Evolutionary conservation across 2,113 vertebrate species (phyloP), one percentile per base, ranked within the genome.

Genomic region (Dipodomys spectabilis): DNA sequence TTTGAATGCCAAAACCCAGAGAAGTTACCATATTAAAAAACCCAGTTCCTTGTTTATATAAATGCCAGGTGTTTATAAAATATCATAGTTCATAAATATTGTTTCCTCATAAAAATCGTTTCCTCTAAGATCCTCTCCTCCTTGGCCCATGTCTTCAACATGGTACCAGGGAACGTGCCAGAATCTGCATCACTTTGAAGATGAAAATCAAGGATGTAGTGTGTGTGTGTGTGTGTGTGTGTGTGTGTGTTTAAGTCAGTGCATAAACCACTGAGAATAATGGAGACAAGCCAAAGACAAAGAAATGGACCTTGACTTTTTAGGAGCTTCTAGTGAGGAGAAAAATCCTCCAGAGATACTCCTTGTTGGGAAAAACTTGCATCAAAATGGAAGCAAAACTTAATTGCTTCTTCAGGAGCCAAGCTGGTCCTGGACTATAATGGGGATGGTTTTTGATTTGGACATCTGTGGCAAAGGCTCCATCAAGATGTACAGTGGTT

Each of bases 21-120:
- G 96, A 28, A 12, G 5, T 67, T 92, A 79, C 92, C 89, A 97
- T 96, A 94, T 98, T 98, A 97, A 96, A 98, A 97, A 85, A 81
- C 85, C 71, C 86, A 83, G 16, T 97, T 94, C 81, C 95, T 93
- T 95, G 96, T 97, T 97, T 97, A 96, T 96, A 92, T 94, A 97
- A 97, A 97, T 97, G 97, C 97, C 95, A 98, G 96, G 94, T 97
- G 79, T 98, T 98, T 98, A 95, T 97, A 96, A 97, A 97, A 97
- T 92, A 96, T 84, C 74, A 92, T 97, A 97, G 95, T 92, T 88
- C 90, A 96, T 95, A 97, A 97, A 97, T 95, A 96, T 39, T 84
- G 20, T 45, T 79, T 86, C 77, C 35, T 60, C 27, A 96, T 95
- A 97, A 97, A 97, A 95, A 96, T 39, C 80, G 18, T 45, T 79